A percentile compares a stretch with the other conserved stretches of the same genome.
These are phyloP conservation scores for Barbus barbus DNA, from an alignment of 2,113 vertebrate genomes.

Conservation along the genomic window DNA sequence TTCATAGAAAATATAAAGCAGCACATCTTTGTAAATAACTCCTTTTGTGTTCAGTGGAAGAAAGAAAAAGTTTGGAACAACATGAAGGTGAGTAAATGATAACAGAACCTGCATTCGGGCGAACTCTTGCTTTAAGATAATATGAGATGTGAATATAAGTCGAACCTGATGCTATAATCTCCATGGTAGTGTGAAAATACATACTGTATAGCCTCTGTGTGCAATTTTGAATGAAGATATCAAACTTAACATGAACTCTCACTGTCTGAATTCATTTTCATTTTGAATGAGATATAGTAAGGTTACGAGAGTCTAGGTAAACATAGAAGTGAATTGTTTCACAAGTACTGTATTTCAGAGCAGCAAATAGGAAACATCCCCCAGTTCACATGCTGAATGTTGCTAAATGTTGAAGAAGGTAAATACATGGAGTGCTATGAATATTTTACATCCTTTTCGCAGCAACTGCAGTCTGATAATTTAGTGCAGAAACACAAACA, in stretches of 20 bases:
- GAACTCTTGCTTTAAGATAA: neutral
- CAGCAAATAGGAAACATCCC: neutral
- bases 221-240: conserved; percentile 13
- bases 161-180: neutral
- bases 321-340: conserved; percentile 3
- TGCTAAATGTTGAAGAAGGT: conserved; percentile 3
- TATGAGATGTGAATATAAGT: neutral
- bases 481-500: neutral
- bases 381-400: neutral
- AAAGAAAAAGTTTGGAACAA: neutral
- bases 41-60: neutral
- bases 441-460: conserved; percentile 5
- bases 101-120: neutral
- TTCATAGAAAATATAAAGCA: neutral
- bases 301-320: neutral
- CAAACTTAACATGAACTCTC: conserved; percentile 38
- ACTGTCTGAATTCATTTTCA: neutral
- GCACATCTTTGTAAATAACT: neutral
- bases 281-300: neutral
- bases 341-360: neutral
- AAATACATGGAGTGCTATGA: conserved; percentile 16
- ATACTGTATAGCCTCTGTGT: conserved; percentile 2
- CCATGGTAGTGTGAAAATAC: neutral
- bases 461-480: neutral
- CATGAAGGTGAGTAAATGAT: neutral